Evolutionary conservation across 1,140 invertebrate species (phyloP).

Genomic region (Papilio machaon): DNA sequence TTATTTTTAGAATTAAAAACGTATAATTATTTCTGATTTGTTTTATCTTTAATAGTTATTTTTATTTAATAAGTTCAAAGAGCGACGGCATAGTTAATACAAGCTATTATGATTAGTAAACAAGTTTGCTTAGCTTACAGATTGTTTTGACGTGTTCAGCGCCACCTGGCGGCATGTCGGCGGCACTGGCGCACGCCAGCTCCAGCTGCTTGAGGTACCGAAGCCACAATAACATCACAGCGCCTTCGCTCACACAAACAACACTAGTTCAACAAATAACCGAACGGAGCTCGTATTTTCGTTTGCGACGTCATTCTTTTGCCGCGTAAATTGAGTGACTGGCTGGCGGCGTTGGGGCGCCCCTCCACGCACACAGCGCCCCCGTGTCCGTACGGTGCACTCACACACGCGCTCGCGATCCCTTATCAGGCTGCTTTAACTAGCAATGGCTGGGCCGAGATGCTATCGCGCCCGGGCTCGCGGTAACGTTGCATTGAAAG

Average conservation of each 20-base stretch:
- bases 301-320: slow-evolving; percentile 75
- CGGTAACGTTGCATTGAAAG: slow-evolving; percentile 82
- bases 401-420: slow-evolving; percentile 69
- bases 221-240: slow-evolving; percentile 79
- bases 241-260: slow-evolving; percentile 55
- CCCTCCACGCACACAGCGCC: slow-evolving; percentile 64
- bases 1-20: not conserved
- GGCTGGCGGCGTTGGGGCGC: slow-evolving; percentile 62
- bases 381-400: slow-evolving; percentile 50
- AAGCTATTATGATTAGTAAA: slow-evolving; percentile 33
- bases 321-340: slow-evolving; percentile 79
- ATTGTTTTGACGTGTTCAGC: slow-evolving; percentile 75
- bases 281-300: slow-evolving; percentile 55
- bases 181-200: slow-evolving; percentile 65
- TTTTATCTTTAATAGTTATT: not conserved
- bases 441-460: slow-evolving; percentile 80
- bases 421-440: slow-evolving; percentile 80
- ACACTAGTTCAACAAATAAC: slow-evolving; percentile 49
- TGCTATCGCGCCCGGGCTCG: slow-evolving; percentile 74
- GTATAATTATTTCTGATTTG: not conserved
- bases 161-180: slow-evolving; percentile 69
- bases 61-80: not conserved
- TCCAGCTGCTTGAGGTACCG: slow-evolving; percentile 77
- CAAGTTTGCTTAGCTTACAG: slow-evolving; percentile 61
- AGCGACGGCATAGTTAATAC: not conserved